A percentile compares a stretch with the other conserved stretches of the same genome.
Conservation (phyloP, 2,797 vertebrate species). For the Falco cherrug region DNA sequence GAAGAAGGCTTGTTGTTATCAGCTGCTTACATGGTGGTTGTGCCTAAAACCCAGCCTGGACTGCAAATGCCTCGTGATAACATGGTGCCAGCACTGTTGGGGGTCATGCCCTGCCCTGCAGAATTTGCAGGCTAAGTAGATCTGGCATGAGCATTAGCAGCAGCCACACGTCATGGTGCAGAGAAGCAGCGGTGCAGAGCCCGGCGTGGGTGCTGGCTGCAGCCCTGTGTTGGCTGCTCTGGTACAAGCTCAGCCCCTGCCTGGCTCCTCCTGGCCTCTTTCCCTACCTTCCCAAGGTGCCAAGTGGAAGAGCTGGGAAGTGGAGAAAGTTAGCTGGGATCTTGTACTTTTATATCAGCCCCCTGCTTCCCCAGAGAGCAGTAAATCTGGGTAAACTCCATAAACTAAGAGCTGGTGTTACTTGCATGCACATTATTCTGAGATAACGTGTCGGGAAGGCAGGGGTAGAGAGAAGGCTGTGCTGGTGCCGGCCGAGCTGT, state of each 20-base stretch:
- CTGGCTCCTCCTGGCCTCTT: background rate
- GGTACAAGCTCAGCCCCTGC: background rate
- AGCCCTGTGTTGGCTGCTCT: background rate
- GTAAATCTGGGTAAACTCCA: background rate
- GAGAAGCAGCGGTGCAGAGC: background rate
- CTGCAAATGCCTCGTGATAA: background rate
- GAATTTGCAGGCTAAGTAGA: background rate
- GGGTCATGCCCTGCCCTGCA: background rate
- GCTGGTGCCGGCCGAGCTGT: background rate
- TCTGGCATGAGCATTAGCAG: background rate
- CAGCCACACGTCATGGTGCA: background rate
- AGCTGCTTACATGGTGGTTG: background rate
- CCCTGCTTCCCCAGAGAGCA: background rate
- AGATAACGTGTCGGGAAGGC: background rate
- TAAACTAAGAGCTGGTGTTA: background rate
- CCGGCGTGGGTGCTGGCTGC: rapidly evolving
- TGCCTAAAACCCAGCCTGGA: background rate
- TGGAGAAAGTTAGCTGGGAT: background rate
- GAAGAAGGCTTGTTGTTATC: background rate
- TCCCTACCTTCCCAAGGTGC: background rate
- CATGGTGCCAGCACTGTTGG: background rate
- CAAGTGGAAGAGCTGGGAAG: background rate
- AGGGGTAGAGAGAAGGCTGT: background rate
- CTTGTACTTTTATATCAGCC: rapidly evolving
- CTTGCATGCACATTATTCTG: rapidly evolving